Base-by-base conservation (phyloP, 2,888 invertebrate species). In the Melinaea menophilus region DNA sequence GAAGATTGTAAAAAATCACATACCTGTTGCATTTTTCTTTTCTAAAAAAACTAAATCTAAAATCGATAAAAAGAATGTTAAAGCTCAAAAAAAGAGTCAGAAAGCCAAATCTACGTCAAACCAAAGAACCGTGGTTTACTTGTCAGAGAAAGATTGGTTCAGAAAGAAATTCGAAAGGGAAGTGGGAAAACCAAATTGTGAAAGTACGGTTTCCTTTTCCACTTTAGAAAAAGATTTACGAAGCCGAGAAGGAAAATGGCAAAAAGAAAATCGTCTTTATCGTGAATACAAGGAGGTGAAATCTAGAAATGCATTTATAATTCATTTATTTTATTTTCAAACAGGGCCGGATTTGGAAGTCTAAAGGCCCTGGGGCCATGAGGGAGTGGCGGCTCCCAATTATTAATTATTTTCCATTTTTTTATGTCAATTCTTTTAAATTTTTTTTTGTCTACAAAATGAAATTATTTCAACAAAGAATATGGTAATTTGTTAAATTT, bases 131-230 rank as follows among this genome's bases (percentile, higher is more conserved):
- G 54, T 62, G 41, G 48, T 11, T 2, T 48, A 55, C 41, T 2
- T 64, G 33, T 5, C 54, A 2, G 69, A 70, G 61, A 64, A 55
- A 9, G 63, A 67, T 7, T 72, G 71, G 72, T 73, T 68, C 59
- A 57, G 56, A n/a, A 58, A 62, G 37, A 68, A 73, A 46, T 71
- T 69, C 51, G 70, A 72, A 45, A 68, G 62, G 56, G 62, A 67
- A 46, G 67, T 73, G 34, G 68, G 68, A n/a, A 64, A 61, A 48
- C 66, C 66, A 2, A 5, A 45, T 22, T 22, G 22, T 4, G 33
- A n/a, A 12, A 37, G 59, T n/a, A 41, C 41, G 45, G 47, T 56
- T 35, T 12, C 13, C 3, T 13, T 45, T 11, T n/a, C 51, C 22
- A 4, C 9, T 11, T 9, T 22, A 1, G n/a, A 47, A 5, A 35